A percentile compares a stretch with the other conserved stretches of the same genome.
Evolutionary conservation across 2,113 vertebrate species (phyloP).

Genomic region (Rhinolophus sinicus): DNA sequence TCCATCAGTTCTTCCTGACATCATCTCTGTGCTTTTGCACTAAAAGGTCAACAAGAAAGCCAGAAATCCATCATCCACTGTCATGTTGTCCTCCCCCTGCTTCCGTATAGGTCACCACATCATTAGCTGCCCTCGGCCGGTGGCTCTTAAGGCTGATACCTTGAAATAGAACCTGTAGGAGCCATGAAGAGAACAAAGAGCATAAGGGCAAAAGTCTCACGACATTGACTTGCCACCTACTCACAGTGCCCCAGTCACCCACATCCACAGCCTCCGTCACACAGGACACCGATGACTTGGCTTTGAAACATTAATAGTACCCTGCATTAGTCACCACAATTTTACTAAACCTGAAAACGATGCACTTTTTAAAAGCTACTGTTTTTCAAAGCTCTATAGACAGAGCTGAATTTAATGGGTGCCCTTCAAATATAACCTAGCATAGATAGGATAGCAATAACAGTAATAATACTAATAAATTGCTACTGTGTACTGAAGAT

Average conservation of each 20-base stretch:
- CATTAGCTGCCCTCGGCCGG: neutral
- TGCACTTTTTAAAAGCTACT: neutral
- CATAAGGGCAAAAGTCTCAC: no score
- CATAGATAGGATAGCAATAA: neutral
- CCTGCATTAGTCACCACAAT: neutral
- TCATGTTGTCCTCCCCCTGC: no score
- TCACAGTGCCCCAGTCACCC: neutral
- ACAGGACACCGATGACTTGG: neutral
- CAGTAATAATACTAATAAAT: neutral
- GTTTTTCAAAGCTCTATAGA: constrained; percentile 4
- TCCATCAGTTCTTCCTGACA: neutral
- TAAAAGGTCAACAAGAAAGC: neutral
- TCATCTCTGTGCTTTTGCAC: neutral
- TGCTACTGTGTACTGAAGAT: neutral
- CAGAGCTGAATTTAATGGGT: neutral
- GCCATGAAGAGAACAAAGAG: neutral
- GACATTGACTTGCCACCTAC: neutral
- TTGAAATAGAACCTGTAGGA: rapidly evolving
- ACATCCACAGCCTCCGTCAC: rapidly evolving
- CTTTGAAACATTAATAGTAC: neutral
- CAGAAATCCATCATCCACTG: neutral
- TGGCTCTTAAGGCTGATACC: neutral
- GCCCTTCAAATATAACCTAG: neutral
- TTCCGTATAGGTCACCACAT: neutral
- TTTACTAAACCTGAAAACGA: neutral